phyloP scores from a whole-genome alignment of 2,113 vertebrate genomes.

The Myocastor coypus region DNA sequence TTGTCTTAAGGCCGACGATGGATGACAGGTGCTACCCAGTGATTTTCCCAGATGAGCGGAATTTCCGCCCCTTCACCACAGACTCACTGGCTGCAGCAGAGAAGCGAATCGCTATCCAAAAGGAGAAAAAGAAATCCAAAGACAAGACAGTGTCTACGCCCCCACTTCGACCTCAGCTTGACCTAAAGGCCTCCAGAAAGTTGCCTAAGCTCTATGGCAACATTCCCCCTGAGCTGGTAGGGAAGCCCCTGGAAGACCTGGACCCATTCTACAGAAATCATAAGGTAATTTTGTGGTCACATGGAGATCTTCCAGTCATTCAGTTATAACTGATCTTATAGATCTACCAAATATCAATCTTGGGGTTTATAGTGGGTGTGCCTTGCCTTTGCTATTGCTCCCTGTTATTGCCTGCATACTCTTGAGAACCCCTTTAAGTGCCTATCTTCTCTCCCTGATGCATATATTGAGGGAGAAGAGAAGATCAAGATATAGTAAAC shows the following conservation, averaged over 20 bases:
- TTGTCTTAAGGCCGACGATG: slow-evolving; percentile 82
- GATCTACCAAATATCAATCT: background rate
- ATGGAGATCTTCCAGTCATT: rapidly evolving
- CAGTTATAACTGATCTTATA: background rate
- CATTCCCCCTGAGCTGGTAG: slow-evolving; percentile 92
- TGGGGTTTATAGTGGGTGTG: background rate
- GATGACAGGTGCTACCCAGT: slow-evolving; percentile 94
- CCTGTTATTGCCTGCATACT: background rate
- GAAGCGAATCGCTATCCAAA: slow-evolving; percentile 90
- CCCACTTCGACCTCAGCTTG: slow-evolving; percentile 88
- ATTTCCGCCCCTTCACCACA: slow-evolving; percentile 94
- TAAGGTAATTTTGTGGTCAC: slow-evolving; percentile 85
- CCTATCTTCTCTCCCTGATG: background rate
- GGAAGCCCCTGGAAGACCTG: slow-evolving; percentile 95
- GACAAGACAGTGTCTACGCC: slow-evolving; percentile 80
- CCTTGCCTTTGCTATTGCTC: background rate
- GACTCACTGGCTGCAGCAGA: slow-evolving; percentile 95
- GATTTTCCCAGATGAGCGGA: slow-evolving; percentile 92
- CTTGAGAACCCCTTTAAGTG: background rate
- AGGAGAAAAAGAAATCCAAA: slow-evolving; percentile 83
- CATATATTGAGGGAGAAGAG: background rate
- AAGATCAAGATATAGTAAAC: background rate
- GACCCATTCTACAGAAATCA: slow-evolving; percentile 95
- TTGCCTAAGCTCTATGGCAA: slow-evolving; percentile 95
- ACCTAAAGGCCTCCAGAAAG: slow-evolving; percentile 95